Evolutionary conservation across 2,888 invertebrate genomes (phyloP).

Genomic region (Rotaria macrura): DNA sequence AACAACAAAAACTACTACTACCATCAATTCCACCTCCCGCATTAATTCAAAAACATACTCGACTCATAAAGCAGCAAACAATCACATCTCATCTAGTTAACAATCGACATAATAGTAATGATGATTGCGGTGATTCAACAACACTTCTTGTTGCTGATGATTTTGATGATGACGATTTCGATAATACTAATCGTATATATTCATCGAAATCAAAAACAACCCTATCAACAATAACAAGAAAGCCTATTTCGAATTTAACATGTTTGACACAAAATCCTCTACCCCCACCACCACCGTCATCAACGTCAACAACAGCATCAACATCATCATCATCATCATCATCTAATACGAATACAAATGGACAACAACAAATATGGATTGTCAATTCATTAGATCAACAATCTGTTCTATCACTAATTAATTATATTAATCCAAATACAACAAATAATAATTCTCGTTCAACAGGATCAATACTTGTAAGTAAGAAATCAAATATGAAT

Average conservation of each 20-base stretch:
- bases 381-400: conserved; percentile 13
- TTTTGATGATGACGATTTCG: background rate
- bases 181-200: background rate
- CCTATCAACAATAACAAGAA: background rate
- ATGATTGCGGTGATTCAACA: background rate
- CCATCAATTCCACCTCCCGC: background rate
- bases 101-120: background rate
- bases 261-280: background rate
- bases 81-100: background rate
- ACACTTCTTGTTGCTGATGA: background rate
- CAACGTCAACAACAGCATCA: background rate
- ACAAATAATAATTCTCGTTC: background rate
- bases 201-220: background rate
- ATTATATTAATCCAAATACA: background rate
- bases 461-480: background rate
- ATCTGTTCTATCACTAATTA: background rate
- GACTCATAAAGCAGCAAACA: background rate
- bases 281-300: background rate
- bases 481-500: background rate
- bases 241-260: conserved; percentile 10
- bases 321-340: background rate
- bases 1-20: background rate
- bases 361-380: conserved; percentile 4
- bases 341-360: background rate
- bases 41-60: background rate